These are phyloP conservation scores for Suillia variegata DNA, from an alignment of 2,888 invertebrate genomes.

Conservation along the genomic window DNA sequence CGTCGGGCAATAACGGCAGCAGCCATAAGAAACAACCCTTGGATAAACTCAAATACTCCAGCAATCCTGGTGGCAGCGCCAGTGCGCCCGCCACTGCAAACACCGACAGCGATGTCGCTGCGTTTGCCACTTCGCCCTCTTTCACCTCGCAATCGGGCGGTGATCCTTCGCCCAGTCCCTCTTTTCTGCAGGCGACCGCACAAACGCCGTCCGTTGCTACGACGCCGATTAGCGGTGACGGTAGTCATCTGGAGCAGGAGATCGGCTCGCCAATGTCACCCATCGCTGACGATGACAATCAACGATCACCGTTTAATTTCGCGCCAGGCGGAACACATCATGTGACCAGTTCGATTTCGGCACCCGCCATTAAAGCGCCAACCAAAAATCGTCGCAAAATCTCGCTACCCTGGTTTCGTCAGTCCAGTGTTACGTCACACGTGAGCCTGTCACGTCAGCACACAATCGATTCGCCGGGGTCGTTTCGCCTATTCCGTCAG, in stretches of 20 bases:
- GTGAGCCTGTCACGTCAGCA: conserved; percentile 81
- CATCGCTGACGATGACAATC: conserved; percentile 13
- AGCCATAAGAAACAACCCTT: conserved; percentile 30
- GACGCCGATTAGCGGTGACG: conserved; percentile 40
- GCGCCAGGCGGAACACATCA: conserved; percentile 21
- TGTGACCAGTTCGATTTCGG: conserved; percentile 14
- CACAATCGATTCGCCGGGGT: conserved; percentile 88
- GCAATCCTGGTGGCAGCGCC: conserved; percentile 20
- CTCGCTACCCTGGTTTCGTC: conserved; percentile 88
- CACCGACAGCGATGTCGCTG: conserved; percentile 26
- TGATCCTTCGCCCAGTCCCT: conserved; percentile 45
- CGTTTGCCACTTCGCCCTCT: conserved; percentile 20
- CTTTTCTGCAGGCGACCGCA: conserved; percentile 39
- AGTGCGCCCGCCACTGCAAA: conserved; percentile 5
- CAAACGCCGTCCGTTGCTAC: conserved; percentile 23
- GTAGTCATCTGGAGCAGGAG: conserved; percentile 34
- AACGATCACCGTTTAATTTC: conserved; percentile 46
- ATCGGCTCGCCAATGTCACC: conserved; percentile 35
- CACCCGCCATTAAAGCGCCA: conserved; percentile 51
- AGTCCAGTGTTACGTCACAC: conserved; percentile 77
- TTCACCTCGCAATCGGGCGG: conserved; percentile 30
- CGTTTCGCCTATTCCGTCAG: conserved; percentile 78
- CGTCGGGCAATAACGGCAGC: conserved; percentile 18
- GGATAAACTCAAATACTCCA: conserved; percentile 27
- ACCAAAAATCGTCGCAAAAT: conserved; percentile 83